Percentiles rank a stretch among this genome's conserved stretches.
These are phyloP conservation scores for Natator depressus DNA, from an alignment of 2,113 vertebrate genomes.

Conservation along the genomic window DNA sequence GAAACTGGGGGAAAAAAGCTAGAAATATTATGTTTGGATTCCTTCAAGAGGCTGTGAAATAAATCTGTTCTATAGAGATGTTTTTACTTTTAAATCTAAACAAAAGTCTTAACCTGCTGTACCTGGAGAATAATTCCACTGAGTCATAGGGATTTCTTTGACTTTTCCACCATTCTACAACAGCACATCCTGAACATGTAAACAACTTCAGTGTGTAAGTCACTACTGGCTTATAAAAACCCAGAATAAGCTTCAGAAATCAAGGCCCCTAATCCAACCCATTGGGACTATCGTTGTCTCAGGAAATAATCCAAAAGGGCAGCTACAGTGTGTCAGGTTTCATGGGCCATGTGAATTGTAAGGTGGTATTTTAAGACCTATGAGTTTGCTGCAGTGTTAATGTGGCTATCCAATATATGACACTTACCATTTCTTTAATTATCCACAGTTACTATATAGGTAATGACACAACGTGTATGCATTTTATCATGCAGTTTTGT, in stretches of 20 bases:
- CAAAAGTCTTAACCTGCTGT: not conserved
- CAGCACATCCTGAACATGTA: not conserved
- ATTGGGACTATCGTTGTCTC: not conserved
- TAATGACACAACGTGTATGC: conserved; percentile 20
- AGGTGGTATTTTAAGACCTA: not conserved
- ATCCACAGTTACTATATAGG: conserved; percentile 10
- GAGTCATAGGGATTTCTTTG: not conserved
- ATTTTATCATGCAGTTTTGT: conserved; percentile 50
- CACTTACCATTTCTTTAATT: not conserved
- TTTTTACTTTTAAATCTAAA: not conserved
- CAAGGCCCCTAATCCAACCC: not conserved
- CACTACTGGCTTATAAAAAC: conserved; percentile 13
- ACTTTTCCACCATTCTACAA: not conserved
- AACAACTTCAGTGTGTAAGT: not conserved
- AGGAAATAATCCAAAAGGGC: conserved; percentile 39
- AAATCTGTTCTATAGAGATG: not conserved
- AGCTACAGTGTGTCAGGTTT: conserved; percentile 6
- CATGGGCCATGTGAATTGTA: not conserved
- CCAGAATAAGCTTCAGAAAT: conserved; percentile 2
- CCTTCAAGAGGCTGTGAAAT: not conserved
- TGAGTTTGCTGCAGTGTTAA: conserved; percentile 43
- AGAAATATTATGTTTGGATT: not conserved
- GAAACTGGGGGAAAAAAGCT: not conserved
- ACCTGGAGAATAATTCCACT: not conserved
- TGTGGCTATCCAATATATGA: not conserved